Evolutionary conservation across 1,140 invertebrate genomes (phyloP), one percentile per base, ranked within the genome.

Genomic region (Sarcophaga peregrina): DNA sequence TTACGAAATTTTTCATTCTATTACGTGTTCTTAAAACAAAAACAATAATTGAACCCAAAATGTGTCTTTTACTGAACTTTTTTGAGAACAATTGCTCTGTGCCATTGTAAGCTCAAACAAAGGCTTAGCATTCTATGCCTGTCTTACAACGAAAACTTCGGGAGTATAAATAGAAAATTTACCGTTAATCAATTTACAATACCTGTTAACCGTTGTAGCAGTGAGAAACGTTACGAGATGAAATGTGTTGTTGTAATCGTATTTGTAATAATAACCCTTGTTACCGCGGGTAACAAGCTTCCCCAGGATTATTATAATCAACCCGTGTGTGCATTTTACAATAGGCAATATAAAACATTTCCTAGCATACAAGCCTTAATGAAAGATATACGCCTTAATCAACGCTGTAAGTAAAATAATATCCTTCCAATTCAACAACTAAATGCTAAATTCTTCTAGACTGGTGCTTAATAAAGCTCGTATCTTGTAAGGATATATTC

Each of bases 291-390:
- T 68, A 20, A 68, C 17, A 25, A 8, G 9, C 20, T 20, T 68
- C n/a, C 62, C 17, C 17, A 20, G 62, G 62, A 68, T 25, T 68
- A 68, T 68, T 68, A 20, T 68, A 15, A 68, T 3, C 17, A n/a
- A 7, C 62, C 62, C 0, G 10, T 68, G 17, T 68, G 62, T 68
- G 62, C n/a, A 25, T 20, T 20, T 20, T 25, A 9, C 7, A 20
- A 68, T 20, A n/a, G 17, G 7, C 20, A 68, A 20, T 68, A 68
- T 25, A 68, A 68, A 68, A 68, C 17, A 3, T 68, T 68, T 68
- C n/a, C 62, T 20, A 25, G 17, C 20, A 20, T 68, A 68, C n/a
- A 68, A 68, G 17, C 62, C n/a, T 68, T 68, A 68, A 68, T 68
- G 62, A 25, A 9, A 20, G 62, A 68, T 17, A 68, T 17, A 68